phyloP scores from a whole-genome alignment of 2,113 vertebrate genomes.

The Quiscalus mexicanus region DNA sequence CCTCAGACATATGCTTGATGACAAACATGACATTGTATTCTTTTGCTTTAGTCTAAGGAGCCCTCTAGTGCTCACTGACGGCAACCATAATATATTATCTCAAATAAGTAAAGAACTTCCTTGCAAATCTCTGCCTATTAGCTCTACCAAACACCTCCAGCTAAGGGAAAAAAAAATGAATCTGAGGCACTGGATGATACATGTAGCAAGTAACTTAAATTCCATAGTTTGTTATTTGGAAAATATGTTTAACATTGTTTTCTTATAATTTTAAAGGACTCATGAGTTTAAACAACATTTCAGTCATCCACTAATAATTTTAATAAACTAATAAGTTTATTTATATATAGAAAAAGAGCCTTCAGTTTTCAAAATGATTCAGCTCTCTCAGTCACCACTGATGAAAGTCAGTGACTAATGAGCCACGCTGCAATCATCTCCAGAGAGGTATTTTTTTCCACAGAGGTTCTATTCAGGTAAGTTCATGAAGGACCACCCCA shows the following conservation, averaged over 20 bases:
- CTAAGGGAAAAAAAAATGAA: not conserved
- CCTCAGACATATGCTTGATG: not conserved
- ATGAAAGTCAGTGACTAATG: not conserved
- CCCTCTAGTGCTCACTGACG: constrained; percentile 68
- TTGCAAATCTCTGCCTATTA: not conserved
- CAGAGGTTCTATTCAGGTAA: not conserved
- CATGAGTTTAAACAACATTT: not conserved
- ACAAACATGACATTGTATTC: not conserved
- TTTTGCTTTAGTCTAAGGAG: constrained; percentile 49
- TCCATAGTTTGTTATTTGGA: not conserved
- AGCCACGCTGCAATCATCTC: not conserved
- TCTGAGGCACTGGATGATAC: not conserved
- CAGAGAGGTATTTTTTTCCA: not conserved
- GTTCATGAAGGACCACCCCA: not conserved
- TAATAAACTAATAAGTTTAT: not conserved
- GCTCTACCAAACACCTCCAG: not conserved
- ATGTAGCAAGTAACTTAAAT: not conserved
- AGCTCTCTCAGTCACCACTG: not conserved
- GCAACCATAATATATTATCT: not conserved
- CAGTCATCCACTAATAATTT: not conserved
- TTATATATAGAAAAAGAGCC: not conserved
- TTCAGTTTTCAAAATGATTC: not conserved
- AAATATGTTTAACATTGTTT: not conserved
- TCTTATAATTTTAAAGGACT: not conserved
- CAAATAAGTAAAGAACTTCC: not conserved